Conservation (phyloP, 2,888 invertebrate genomes). For the Gnatocerus cornutus region DNA sequence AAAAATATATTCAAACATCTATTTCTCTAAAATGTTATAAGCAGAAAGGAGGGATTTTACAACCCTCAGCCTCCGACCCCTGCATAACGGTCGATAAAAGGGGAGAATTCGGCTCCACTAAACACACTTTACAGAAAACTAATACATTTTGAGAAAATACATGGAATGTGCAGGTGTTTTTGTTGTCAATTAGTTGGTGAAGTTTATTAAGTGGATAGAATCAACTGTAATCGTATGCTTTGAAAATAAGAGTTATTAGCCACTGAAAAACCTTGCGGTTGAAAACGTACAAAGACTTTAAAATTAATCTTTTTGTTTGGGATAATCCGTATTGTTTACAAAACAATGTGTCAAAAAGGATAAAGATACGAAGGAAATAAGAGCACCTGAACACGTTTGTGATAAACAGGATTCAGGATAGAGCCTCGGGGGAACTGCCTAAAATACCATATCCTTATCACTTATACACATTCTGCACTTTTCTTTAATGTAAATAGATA, state of each 20-base stretch:
- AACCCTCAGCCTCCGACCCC: slow-evolving; percentile 35
- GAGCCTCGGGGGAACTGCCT: slow-evolving; percentile 33
- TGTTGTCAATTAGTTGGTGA: slow-evolving; percentile 32
- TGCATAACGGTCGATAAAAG: slow-evolving; percentile 50
- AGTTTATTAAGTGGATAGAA: slow-evolving; percentile 10
- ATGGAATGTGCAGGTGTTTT: slow-evolving; percentile 53
- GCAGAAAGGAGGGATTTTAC: slow-evolving; percentile 41
- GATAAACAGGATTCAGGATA: slow-evolving; percentile 23
- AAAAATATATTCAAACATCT: slow-evolving; percentile 35
- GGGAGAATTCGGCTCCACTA: slow-evolving; percentile 54
- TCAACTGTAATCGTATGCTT: too few relatives aligned
- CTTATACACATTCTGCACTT: slow-evolving; percentile 31
- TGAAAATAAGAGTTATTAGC: too few relatives aligned
- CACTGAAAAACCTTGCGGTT: background rate
- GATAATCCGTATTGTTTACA: slow-evolving; percentile 43
- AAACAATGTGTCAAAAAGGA: slow-evolving; percentile 40
- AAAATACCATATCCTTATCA: slow-evolving; percentile 42
- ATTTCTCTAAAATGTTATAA: slow-evolving; percentile 44
- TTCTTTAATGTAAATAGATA: slow-evolving; percentile 16
- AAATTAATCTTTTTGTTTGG: slow-evolving; percentile 39
- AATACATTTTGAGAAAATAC: slow-evolving; percentile 52
- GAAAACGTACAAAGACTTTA: slow-evolving; percentile 20
- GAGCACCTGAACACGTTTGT: slow-evolving; percentile 38
- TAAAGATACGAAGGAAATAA: slow-evolving; percentile 36
- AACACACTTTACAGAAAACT: slow-evolving; percentile 57